phyloP scores from a whole-genome alignment of 2,113 vertebrate genomes.

The Passer domesticus region DNA sequence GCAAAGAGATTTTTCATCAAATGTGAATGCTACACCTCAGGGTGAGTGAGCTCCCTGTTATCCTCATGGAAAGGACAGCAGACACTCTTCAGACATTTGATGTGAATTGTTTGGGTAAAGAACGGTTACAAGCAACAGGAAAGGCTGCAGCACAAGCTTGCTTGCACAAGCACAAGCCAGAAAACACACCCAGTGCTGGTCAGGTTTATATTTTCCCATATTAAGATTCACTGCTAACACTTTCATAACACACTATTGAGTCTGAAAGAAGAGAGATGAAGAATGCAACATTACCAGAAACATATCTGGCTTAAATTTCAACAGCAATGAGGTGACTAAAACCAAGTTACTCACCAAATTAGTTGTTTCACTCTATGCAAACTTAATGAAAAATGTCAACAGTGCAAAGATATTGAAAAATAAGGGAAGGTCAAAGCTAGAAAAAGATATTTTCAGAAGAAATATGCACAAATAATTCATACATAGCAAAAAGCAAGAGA shows the following conservation, averaged over 20 bases:
- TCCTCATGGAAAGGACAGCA: neutral
- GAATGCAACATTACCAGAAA: neutral
- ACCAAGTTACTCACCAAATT: neutral
- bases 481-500: neutral
- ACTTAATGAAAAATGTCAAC: neutral
- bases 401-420: neutral
- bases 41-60: neutral
- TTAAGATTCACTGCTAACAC: neutral
- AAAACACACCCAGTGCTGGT: neutral
- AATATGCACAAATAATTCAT: neutral
- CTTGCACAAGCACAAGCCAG: neutral
- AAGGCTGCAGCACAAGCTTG: neutral
- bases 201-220: neutral
- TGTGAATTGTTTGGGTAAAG: neutral
- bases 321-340: neutral
- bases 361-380: neutral
- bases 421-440: neutral
- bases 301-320: neutral
- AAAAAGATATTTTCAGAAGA: neutral
- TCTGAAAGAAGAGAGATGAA: neutral
- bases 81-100: neutral
- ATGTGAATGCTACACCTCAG: neutral
- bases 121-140: neutral
- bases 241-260: accelerated
- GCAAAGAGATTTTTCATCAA: too few relatives aligned